Evolutionary conservation across 2,113 vertebrate species (phyloP).

Genomic region (Gallinago undulata): DNA sequence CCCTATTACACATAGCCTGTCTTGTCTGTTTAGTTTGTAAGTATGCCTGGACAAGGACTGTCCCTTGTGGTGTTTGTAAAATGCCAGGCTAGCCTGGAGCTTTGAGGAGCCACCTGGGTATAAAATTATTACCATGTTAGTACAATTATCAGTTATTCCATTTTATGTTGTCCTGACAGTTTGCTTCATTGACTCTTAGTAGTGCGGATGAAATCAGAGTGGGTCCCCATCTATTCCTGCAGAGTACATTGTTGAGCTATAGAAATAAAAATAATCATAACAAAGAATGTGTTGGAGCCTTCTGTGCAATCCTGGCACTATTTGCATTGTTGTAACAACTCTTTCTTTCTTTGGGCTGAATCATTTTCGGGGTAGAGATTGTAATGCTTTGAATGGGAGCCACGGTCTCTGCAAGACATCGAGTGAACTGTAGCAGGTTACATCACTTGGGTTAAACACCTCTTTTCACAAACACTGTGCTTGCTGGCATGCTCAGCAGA

Average conservation of each 20-base stretch:
- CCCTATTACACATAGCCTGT: not conserved
- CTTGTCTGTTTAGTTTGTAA: constrained; percentile 32
- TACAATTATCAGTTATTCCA: not conserved
- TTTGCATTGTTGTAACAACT: constrained; percentile 14
- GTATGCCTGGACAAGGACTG: not conserved
- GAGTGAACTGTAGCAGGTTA: not conserved
- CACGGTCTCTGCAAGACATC: not conserved
- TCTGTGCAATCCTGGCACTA: constrained; percentile 8
- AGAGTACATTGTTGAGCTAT: not conserved
- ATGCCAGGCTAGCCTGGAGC: not conserved
- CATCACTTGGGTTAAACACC: not conserved
- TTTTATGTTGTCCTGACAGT: not conserved
- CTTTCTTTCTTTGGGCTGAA: constrained; percentile 17
- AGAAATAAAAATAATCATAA: constrained; percentile 1
- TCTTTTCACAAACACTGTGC: not conserved
- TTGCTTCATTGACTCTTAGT: not conserved
- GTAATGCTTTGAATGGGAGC: constrained; percentile 14
- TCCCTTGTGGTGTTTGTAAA: not conserved
- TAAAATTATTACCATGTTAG: not conserved
- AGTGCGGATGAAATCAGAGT: not conserved
- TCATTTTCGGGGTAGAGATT: not conserved
- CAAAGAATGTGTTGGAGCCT: not conserved
- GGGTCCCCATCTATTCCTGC: not conserved
- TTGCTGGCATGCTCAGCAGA: not conserved
- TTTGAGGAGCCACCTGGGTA: not conserved